These are phyloP conservation scores for Enteromius anoplus DNA, from an alignment of 2,797 vertebrate genomes.

Conservation along the genomic window DNA sequence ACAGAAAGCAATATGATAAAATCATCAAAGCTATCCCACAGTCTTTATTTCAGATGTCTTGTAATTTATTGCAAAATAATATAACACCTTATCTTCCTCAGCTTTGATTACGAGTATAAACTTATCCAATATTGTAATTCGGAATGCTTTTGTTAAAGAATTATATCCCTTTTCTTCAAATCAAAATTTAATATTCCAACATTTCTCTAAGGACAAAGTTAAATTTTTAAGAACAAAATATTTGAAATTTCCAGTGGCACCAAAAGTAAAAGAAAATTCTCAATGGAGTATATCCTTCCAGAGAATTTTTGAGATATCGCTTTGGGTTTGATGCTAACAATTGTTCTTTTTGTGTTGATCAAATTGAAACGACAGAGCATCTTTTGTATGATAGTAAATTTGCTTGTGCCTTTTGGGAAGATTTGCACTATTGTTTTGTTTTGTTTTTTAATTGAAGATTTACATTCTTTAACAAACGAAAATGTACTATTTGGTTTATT, in stretches of 20 bases:
- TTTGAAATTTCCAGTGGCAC: not conserved
- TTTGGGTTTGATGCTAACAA: conserved; percentile 1
- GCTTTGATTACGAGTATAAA: too few relatives aligned
- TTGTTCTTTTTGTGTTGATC: not conserved
- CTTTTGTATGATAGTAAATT: not conserved
- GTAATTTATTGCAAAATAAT: too few relatives aligned
- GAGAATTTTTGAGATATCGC: not conserved
- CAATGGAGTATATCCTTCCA: not conserved
- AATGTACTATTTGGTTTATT: not conserved
- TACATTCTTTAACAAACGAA: not conserved
- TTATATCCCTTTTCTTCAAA: not conserved
- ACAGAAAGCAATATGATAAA: too few relatives aligned
- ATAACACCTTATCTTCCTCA: too few relatives aligned
- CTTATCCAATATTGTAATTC: too few relatives aligned
- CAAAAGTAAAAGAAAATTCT: not conserved
- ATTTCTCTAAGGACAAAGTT: not conserved
- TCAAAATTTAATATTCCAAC: not conserved
- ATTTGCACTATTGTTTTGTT: not conserved
- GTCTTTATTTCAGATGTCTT: too few relatives aligned
- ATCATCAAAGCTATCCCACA: not conserved
- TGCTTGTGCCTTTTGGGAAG: not conserved
- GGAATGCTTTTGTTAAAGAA: not conserved
- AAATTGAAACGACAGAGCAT: not conserved
- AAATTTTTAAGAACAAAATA: not conserved
- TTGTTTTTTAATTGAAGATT: too few relatives aligned